phyloP scores from a whole-genome alignment of 2,113 vertebrate genomes.

The Nerophis lumbriciformis region DNA sequence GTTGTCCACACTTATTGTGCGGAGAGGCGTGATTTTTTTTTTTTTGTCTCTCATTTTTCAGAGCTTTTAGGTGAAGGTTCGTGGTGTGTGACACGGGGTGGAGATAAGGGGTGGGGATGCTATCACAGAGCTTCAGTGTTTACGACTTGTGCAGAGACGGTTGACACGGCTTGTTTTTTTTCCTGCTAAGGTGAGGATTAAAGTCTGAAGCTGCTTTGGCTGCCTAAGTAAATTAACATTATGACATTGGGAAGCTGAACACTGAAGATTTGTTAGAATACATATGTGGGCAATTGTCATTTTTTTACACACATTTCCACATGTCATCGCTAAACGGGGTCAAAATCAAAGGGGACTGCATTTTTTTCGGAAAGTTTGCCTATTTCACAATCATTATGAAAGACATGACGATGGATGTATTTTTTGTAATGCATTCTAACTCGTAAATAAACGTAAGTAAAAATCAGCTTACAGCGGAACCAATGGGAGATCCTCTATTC shows the following conservation, averaged over 20 bases:
- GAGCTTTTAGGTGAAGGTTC: constrained; percentile 21
- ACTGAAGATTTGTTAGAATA: constrained; percentile 15
- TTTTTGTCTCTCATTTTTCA: background rate
- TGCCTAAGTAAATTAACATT: constrained; percentile 65
- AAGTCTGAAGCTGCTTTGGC: constrained; percentile 61
- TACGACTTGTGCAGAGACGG: constrained; percentile 39
- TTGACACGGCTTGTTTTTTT: constrained; percentile 49
- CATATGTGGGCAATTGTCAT: background rate
- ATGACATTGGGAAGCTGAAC: constrained; percentile 51
- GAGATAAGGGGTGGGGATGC: constrained; percentile 30
- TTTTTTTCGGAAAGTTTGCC: too few species aligned
- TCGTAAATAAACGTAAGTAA: too few species aligned
- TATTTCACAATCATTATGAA: too few species aligned
- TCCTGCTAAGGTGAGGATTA: constrained; percentile 58
- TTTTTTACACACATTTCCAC: background rate
- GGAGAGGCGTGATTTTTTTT: background rate
- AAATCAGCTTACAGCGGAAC: too few species aligned
- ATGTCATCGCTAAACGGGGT: too few species aligned
- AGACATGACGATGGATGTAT: too few species aligned
- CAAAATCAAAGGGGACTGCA: too few species aligned
- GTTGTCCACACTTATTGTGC: constrained; percentile 32
- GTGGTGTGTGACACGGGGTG: constrained; percentile 29
- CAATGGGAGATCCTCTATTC: too few species aligned
- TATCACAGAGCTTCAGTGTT: constrained; percentile 50
- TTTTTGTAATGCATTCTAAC: too few species aligned